These are phyloP conservation scores for Ambastaia sidthimunki DNA, from an alignment of 2,797 vertebrate species.

Conservation along the genomic window DNA sequence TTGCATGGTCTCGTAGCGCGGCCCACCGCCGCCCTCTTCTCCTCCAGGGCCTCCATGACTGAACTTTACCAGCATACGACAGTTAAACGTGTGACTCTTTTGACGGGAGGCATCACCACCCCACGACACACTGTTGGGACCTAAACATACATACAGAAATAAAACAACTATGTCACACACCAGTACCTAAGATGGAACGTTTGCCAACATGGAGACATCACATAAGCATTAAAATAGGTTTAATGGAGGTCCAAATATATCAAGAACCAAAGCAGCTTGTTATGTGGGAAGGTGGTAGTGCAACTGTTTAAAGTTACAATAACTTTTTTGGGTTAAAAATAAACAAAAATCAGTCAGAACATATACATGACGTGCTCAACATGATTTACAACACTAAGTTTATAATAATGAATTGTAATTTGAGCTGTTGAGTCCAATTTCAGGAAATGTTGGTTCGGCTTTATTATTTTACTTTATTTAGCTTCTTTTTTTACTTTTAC, in stretches of 20 bases:
- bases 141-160: constrained; percentile 48
- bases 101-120: constrained; percentile 88
- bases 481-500: no score
- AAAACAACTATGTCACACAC: not conserved
- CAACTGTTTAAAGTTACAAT: not conserved
- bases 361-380: no score
- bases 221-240: not conserved
- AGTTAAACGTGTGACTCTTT: constrained; percentile 97
- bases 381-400: no score
- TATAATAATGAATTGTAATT: no score
- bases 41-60: constrained; percentile 73
- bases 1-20: constrained; percentile 97
- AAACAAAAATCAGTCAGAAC: no score
- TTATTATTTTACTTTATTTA: no score
- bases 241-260: not conserved
- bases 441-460: no score
- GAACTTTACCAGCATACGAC: constrained; percentile 93
- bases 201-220: not conserved
- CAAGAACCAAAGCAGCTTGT: not conserved
- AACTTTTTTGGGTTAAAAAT: no score
- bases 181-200: not conserved
- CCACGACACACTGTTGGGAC: constrained; percentile 90
- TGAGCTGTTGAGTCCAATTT: no score
- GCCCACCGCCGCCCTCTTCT: constrained; percentile 82
- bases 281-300: not conserved